A percentile compares a stretch with the other conserved stretches of the same genome.
Evolutionary conservation across 2,888 invertebrate species (phyloP).

Genomic region (Monochamus alternatus): DNA sequence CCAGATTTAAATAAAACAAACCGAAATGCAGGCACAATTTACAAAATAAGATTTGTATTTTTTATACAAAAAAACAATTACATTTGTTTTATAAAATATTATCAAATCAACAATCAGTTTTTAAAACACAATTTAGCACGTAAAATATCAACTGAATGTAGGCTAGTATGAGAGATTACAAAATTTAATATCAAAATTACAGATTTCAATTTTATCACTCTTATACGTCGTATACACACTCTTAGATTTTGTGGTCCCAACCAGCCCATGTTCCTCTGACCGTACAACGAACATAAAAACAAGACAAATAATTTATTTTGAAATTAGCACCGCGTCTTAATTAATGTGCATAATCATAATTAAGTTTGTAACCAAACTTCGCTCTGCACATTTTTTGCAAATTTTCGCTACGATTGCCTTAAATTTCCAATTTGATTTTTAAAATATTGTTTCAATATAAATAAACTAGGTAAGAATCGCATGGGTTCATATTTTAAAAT

Average conservation of each 20-base stretch:
- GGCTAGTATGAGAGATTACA: constrained; percentile 50
- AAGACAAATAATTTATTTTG: constrained; percentile 33
- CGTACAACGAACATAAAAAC: constrained; percentile 45
- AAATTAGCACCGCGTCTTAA: constrained; percentile 44
- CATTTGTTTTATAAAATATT: constrained; percentile 36
- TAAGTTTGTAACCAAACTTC: constrained; percentile 61
- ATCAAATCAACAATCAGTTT: constrained; percentile 41
- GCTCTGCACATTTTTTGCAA: constrained; percentile 54
- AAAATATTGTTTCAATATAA: background rate
- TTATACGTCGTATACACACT: constrained; percentile 59
- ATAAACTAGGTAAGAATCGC: background rate
- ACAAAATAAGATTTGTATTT: constrained; percentile 37
- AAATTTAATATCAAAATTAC: constrained; percentile 55
- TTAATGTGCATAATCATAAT: constrained; percentile 45
- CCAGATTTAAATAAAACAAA: constrained; percentile 49
- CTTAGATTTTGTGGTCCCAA: constrained; percentile 53
- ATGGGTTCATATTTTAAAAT: too few relatives aligned
- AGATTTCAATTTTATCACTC: constrained; percentile 48
- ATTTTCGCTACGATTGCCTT: constrained; percentile 56
- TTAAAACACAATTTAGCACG: constrained; percentile 38
- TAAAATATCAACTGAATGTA: constrained; percentile 54
- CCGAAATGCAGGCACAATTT: constrained; percentile 41
- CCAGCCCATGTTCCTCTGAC: constrained; percentile 51
- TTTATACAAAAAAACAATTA: constrained; percentile 40
- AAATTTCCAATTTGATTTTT: constrained; percentile 5